Evolutionary conservation across 2,113 vertebrate genomes (phyloP), one percentile per base, ranked within the genome.

Genomic region (Asarcornis scutulata): DNA sequence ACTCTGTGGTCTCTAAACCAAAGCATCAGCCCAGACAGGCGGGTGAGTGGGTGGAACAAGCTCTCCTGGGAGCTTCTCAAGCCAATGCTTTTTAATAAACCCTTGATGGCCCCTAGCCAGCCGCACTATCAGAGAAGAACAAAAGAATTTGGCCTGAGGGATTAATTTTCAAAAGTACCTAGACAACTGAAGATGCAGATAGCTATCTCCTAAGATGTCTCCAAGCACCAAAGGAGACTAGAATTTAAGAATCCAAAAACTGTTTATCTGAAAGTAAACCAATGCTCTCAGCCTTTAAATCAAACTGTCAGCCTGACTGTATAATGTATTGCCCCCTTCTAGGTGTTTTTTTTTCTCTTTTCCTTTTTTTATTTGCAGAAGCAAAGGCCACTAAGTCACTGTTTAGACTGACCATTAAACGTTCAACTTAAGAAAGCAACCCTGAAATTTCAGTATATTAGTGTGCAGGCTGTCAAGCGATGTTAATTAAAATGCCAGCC

Each of bases 111-210:
- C 71, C 76, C 38, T 63, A 83, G 67, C 62, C 40, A 69, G n/a
- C 13, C 62, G 69, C n/a, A 63, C 4, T 29, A 73, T 36, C 62
- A 85, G 40, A 60, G 50, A 73, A 75, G 36, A 92, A 91, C 34
- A 85, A 94, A 88, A 87, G 58, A 73, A 69, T 85, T 58, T 80
- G 31, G 58, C 77, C 48, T 5, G 17, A 86, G 31, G 76, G 36
- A 91, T 50, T 86, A 22, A 86, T 82, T 95, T 96, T 92, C 86
- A 79, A 48, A 86, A 86, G n/a, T 27, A 68, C 17, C 32, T 46
- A 83, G 36, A 77, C 42, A 93, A 60, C 21, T 55, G 63, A 85
- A 76, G 82, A 83, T 36, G 55, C 48, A 69, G 50, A 58, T 34
- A 38, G 25, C 27, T 82, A 91, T 72, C 68, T 81, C 42, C 36